Conservation (phyloP, 1,140 invertebrate species). For the Drosophila pallidifrons region DNA sequence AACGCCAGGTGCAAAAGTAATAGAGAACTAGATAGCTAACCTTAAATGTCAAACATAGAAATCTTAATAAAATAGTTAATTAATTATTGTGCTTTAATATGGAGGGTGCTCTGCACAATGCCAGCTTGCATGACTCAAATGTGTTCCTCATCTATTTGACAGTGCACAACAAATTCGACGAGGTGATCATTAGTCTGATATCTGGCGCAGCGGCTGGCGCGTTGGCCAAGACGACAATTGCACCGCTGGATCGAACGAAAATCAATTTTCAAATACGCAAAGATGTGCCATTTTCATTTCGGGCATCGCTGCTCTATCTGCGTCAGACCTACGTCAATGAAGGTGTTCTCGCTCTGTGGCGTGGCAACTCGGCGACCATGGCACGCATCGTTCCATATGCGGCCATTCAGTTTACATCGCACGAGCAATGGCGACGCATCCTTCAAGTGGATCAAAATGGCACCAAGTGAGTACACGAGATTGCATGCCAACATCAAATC, state of each 20-base stretch:
- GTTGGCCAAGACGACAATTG: slow-evolving; percentile 97
- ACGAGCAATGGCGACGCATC: slow-evolving; percentile 97
- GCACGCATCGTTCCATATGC: slow-evolving; percentile 98
- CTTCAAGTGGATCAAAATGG: slow-evolving; percentile 88
- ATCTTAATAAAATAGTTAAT: no score
- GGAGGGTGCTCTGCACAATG: background rate
- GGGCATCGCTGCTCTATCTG: slow-evolving; percentile 92
- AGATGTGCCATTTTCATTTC: slow-evolving; percentile 90
- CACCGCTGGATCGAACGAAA: slow-evolving; percentile 98
- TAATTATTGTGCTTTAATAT: background rate
- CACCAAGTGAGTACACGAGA: slow-evolving; percentile 86
- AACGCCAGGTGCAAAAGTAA: no score
- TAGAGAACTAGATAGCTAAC: no score
- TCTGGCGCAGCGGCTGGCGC: slow-evolving; percentile 96
- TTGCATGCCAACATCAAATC: background rate
- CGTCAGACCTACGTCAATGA: slow-evolving; percentile 89
- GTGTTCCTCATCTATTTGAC: background rate
- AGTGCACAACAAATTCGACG: slow-evolving; percentile 69
- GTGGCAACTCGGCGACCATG: slow-evolving; percentile 99
- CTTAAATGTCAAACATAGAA: no score
- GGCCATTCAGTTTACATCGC: slow-evolving; percentile 97
- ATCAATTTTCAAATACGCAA: slow-evolving; percentile 98
- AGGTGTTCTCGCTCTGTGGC: slow-evolving; percentile 94
- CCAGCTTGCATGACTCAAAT: background rate
- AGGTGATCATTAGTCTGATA: slow-evolving; percentile 89